Percentiles rank a stretch among this genome's conserved stretches.
Evolutionary conservation across 2,113 vertebrate genomes (phyloP).

Genomic region (Catharus minimus): DNA sequence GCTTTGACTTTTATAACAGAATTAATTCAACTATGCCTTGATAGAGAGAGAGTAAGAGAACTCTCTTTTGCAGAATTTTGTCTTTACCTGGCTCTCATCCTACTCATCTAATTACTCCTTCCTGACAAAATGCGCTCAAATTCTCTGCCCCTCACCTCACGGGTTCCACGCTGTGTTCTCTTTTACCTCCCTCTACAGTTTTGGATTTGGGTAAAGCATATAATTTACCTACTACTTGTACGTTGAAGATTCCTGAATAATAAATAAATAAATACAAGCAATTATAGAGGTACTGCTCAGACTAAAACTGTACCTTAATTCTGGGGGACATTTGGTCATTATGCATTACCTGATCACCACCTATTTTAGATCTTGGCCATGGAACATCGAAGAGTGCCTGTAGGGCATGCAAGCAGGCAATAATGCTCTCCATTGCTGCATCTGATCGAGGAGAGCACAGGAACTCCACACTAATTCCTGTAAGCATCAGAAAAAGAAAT

Average conservation of each 20-base stretch:
- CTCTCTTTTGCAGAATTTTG: not conserved
- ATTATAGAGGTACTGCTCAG: not conserved
- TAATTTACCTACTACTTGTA: not conserved
- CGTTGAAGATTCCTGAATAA: not conserved
- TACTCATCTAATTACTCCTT: not conserved
- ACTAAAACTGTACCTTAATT: not conserved
- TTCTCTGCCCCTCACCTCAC: not conserved
- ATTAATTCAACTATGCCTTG: not conserved
- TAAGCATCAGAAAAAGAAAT: not conserved
- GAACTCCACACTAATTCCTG: slow-evolving; percentile 93
- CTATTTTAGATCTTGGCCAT: slow-evolving; percentile 89
- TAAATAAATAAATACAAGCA: not conserved
- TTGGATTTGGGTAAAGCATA: not conserved
- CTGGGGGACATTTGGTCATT: not conserved
- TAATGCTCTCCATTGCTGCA: slow-evolving; percentile 89
- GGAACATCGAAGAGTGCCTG: slow-evolving; percentile 83
- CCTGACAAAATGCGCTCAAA: not conserved
- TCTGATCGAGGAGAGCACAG: slow-evolving; percentile 89
- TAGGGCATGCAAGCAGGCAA: slow-evolving; percentile 85
- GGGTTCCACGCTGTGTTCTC: not conserved
- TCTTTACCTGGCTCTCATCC: not conserved
- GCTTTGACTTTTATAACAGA: not conserved
- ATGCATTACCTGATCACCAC: slow-evolving; percentile 86
- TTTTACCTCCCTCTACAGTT: not conserved
- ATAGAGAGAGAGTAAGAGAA: not conserved